Base-by-base conservation (phyloP, 2,113 vertebrate genomes). In the Rhineura floridana region DNA sequence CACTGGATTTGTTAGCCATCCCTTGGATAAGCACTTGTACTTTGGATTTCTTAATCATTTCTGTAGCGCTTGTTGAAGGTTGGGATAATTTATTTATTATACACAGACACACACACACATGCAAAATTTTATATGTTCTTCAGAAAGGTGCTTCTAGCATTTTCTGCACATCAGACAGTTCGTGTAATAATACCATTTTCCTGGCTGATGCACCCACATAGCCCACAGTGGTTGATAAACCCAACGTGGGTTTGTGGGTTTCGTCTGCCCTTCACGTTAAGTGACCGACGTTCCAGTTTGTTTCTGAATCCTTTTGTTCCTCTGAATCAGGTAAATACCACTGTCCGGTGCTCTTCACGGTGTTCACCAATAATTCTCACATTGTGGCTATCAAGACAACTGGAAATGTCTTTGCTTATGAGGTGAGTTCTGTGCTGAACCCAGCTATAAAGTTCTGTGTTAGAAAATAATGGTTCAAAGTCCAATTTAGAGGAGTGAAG, bases 331-430 rank as follows among this genome's bases (percentile, higher is more conserved):
- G 98, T 73, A 98, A 99, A 92, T 99, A 98, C 93, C 98, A 99
- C 96, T 99, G 99, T 90, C 99, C 99, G 0, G 98, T 99, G 87
- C 97, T 99, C 9, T 99, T 98, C 95, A 98, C 96, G 0, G 97
- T 99, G 46, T 99, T 99, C 97, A 99, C 98, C 44, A 99, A 99
- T 94, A 99, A 99, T 83, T 99, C 98, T 42, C 98, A 99, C 94
- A 99, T 99, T 0, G 97, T 99, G 91, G 94, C 98, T 87, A 97
- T 98, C 96, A 98, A 96, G 95, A 97, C 98, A 42, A 98, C 98
- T 0, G 99, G 99, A 88, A 99, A 99, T 9, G 99, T 99, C 80
- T 99, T 98, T 81, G 98, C 98, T 23, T 65, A 98, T 11, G 99
- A 99, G 98, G 99, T 99, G 25, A 44, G 96, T 89, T 65, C 33